Evolutionary conservation across 2,113 vertebrate genomes (phyloP).

Genomic region (Colinus virginianus): DNA sequence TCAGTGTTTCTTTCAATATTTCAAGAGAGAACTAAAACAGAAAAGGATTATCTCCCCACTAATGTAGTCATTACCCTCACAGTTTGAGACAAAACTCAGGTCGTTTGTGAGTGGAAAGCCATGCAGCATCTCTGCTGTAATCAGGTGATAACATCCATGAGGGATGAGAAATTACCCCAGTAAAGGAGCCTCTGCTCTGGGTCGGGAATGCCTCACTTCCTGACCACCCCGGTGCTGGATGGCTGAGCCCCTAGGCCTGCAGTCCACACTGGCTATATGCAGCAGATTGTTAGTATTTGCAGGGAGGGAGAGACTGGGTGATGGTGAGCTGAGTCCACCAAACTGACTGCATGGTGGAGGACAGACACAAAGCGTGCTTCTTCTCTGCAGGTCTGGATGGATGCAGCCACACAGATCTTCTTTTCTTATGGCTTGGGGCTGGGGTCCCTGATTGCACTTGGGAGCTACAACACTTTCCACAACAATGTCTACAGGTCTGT

Average conservation of each 20-base stretch:
- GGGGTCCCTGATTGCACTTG: constrained; percentile 90
- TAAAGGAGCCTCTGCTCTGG: rapidly evolving
- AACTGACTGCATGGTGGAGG: not conserved
- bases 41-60: not conserved
- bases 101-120: not conserved
- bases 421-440: constrained; percentile 91
- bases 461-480: constrained; percentile 90
- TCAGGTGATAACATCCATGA: not conserved
- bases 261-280: rapidly evolving
- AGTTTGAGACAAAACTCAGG: not conserved
- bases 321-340: not conserved
- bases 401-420: constrained; percentile 93
- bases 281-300: not conserved
- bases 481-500: constrained; percentile 90
- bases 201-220: not conserved
- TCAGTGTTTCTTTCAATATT: not conserved
- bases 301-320: not conserved
- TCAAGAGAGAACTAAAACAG: not conserved
- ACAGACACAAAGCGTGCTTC: not conserved
- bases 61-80: not conserved
- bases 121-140: not conserved
- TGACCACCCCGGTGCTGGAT: not conserved
- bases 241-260: not conserved
- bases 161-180: not conserved
- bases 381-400: constrained; percentile 87